Evolutionary conservation across 2,888 invertebrate species (phyloP), one percentile per base, ranked within the genome.

Genomic region (Oxytorus armatus): DNA sequence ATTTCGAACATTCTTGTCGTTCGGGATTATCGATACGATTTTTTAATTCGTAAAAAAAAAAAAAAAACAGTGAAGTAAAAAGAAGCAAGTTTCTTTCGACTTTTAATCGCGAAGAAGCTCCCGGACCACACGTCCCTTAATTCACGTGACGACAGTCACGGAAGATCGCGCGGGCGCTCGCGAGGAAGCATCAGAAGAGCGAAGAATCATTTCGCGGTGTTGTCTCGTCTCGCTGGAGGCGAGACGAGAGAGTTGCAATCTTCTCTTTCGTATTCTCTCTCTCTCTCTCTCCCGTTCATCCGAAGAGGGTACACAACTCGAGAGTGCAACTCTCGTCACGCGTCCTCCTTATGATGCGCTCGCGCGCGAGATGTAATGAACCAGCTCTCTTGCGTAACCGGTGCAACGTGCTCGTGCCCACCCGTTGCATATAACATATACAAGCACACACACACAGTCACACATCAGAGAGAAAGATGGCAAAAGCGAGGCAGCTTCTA

Each of bases 321-420:
- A 77, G 79, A 79, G 65, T 78, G 78, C 81, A 82, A 79, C 85
- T 84, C 85, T 85, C 78, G 69, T 78, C 68, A 42, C 76, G 76
- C 68, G 76, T 76, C 29, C 75, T 66, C 59, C 42, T 68, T 68
- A 76, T 36, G 76, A 76, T 76, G 68, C 76, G 51, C 65, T 55
- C 55, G 23, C 44, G 29, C 65, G 44, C 69, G 55, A n/a, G n/a
- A 69, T 76, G 68, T 76, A 76, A 76, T 61, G 76, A 68, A 76
- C 59, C 76, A 68, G 68, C 47, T 51, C 29, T 68, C 51, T 78
- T 68, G 68, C 57, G 68, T 78, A 73, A 78, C 68, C 61, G 61
- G 53, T 61, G 73, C 73, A 73, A 61, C 61, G 66, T 53, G 61
- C 70, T 36, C 57, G 44, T 61, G 47, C 42, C 51, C 68, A 49